Evolutionary conservation across 35 echinoderm and acorn worm genomes (phyloP), one percentile per base, ranked within the genome.

Genomic region (Apostichopus californicus): DNA sequence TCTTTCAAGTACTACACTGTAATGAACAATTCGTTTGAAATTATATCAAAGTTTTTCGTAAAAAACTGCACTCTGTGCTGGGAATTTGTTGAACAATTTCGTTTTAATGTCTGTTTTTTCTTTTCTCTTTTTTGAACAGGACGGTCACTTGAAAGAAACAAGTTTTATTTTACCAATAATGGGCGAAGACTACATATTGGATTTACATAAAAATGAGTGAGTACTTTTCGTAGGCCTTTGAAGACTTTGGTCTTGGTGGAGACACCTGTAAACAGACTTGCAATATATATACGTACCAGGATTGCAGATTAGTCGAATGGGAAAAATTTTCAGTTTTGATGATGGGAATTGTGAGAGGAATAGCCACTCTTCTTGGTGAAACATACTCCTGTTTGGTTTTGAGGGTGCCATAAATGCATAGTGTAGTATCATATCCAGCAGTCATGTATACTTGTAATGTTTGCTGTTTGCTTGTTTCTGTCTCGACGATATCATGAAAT

Each of bases 171-270:
- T 83, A 53, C 80, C 80, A 15, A 83, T 83, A 1, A 17, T 54
- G 14, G 80, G 80, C 17, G 80, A 83, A 55, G 80, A 83, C 18
- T 83, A 83, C 6, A 83, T 83, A 13, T 55, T 83, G 80, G 80
- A 83, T 17, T 56, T 83, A 55, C 11, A 83, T 55, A 55, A 55
- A 20, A 83, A 83, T n/a, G 80, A 83, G 80, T 83, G 52, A 83
- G 80, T 83, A 79, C n/a, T 22, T 79, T 46, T 46, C 34, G 77
- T 10, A 22, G 9, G 5, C 23, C 77, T 79, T 22, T 4, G 13
- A 46, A 3, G 5, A 79, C 22, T 8, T 21, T 14, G 10, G 13
- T 9, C 20, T 79, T 79, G 9, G 9, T 5, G 1, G 21, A 23
- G 11, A 0, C 77, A 11, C 77, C 15, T 8, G 23, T 79, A 46